These are phyloP conservation scores for Melanotaenia duboulayi DNA, from an alignment of 2,113 vertebrate species.

Conservation along the genomic window DNA sequence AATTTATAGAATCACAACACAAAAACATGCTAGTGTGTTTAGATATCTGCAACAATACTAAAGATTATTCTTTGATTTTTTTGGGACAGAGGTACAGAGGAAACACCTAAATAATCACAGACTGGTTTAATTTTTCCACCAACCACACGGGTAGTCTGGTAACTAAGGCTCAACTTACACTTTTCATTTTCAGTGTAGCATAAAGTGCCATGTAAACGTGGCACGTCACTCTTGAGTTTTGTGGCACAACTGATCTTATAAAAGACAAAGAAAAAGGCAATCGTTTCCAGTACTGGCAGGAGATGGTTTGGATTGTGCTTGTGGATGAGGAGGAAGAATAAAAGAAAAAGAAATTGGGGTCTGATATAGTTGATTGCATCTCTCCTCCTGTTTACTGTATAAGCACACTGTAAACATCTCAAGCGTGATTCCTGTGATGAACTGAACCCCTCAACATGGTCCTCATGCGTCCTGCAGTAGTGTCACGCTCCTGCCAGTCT, in stretches of 20 bases:
- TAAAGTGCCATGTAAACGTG: constrained; percentile 80
- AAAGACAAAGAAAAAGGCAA: constrained; percentile 82
- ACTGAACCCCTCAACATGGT: constrained; percentile 64
- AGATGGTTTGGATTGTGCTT: constrained; percentile 78
- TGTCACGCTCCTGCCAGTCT: constrained; percentile 65
- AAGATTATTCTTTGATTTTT: constrained; percentile 8
- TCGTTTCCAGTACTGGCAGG: constrained; percentile 82
- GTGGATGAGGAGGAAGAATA: constrained; percentile 67
- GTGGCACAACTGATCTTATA: constrained; percentile 81
- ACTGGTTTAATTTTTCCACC: constrained; percentile 21
- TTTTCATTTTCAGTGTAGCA: constrained; percentile 64
- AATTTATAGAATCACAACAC: constrained; percentile 34
- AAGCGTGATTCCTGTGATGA: constrained; percentile 80
- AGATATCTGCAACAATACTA: constrained; percentile 7
- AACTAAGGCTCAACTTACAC: constrained; percentile 71
- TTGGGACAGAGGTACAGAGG: background rate
- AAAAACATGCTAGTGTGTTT: constrained; percentile 25
- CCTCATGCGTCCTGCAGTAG: constrained; percentile 73
- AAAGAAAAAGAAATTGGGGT: constrained; percentile 54
- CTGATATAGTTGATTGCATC: constrained; percentile 72
- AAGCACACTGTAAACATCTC: constrained; percentile 84
- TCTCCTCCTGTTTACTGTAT: constrained; percentile 68
- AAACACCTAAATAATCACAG: constrained; percentile 40
- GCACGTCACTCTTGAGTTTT: constrained; percentile 81
- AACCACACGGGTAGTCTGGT: constrained; percentile 36